phyloP scores from a whole-genome alignment of 2,113 vertebrate species.

The Crotalus tigris region DNA sequence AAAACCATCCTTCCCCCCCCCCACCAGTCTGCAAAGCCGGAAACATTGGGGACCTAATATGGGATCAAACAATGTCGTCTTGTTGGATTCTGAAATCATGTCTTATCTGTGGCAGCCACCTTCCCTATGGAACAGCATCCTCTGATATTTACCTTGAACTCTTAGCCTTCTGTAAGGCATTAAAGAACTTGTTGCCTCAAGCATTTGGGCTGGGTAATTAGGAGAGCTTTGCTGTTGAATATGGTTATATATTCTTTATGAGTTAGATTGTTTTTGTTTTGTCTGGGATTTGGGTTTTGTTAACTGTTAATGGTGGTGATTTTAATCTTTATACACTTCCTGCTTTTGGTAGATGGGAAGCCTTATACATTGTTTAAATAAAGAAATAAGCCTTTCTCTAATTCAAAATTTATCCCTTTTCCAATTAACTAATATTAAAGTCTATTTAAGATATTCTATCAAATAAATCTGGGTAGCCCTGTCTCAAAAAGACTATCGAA shows the following conservation, averaged over 20 bases:
- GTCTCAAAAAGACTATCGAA: background rate
- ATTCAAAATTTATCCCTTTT: background rate
- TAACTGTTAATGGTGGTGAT: background rate
- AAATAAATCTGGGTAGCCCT: background rate
- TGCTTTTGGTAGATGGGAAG: background rate
- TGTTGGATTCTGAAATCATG: background rate
- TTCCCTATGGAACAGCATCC: background rate
- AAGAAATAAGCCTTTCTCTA: background rate
- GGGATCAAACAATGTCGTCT: background rate
- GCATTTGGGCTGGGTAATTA: background rate
- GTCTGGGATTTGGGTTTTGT: background rate
- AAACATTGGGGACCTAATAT: too few relatives aligned
- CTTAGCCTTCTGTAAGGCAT: background rate
- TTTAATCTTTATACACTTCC: background rate
- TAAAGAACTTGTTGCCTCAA: background rate
- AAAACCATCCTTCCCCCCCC: too few relatives aligned
- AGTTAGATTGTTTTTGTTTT: background rate
- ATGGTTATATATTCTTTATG: background rate
- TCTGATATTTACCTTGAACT: background rate
- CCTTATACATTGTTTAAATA: background rate
- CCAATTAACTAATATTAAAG: background rate
- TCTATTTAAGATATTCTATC: background rate
- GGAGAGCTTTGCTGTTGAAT: background rate
- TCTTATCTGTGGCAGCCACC: background rate
- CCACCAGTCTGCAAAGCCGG: too few relatives aligned